These are phyloP conservation scores for Fregetta grallaria DNA, from an alignment of 2,113 vertebrate species.

Conservation along the genomic window DNA sequence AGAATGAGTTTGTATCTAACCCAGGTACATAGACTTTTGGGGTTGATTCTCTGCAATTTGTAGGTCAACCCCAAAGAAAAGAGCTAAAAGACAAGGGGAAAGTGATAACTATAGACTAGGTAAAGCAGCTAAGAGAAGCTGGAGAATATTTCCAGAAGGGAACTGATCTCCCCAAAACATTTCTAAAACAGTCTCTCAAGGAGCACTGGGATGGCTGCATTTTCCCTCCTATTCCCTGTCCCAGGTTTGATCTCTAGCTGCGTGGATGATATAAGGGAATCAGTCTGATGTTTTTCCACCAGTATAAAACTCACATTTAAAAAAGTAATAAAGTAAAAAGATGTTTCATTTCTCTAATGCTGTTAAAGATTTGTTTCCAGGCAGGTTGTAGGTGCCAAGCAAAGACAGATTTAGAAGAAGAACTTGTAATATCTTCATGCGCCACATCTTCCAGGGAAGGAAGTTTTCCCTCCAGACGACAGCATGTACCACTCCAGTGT, in stretches of 20 bases:
- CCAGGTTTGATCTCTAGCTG: not conserved
- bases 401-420: not conserved
- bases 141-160: not conserved
- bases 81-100: not conserved
- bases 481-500: not conserved
- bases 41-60: not conserved
- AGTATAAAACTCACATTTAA: not conserved
- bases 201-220: not conserved
- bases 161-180: fast-evolving
- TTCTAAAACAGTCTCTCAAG: not conserved
- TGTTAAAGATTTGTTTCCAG: not conserved
- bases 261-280: not conserved
- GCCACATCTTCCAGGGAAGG: not conserved
- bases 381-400: not conserved
- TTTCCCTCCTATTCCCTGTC: not conserved
- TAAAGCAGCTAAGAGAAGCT: not conserved
- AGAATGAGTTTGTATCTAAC: not conserved
- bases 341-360: not conserved
- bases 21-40: not conserved
- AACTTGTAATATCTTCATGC: not conserved
- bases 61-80: not conserved
- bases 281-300: not conserved
- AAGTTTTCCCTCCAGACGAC: not conserved
- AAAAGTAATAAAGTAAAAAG: not conserved
- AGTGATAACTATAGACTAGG: not conserved